Base-by-base conservation (phyloP, 2,888 invertebrate species). In the Diarsia brunnea region DNA sequence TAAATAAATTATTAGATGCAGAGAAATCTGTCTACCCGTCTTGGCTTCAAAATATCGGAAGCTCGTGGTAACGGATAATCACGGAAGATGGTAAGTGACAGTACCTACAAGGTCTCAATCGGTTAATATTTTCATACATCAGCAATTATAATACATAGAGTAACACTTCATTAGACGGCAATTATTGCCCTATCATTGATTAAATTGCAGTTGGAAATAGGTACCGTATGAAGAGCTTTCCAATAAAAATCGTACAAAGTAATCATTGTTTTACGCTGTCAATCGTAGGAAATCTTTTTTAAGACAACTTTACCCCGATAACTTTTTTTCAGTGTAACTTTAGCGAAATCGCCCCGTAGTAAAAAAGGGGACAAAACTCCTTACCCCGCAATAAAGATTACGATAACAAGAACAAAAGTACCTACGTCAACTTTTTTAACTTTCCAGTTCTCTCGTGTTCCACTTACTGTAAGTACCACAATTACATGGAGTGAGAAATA, bases 401-500 rank as follows among this genome's bases (percentile, higher is more conserved):
- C 86, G 85, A 88, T 84, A 89, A 86, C 67, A 88, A 82, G 76
- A 65, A 74, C 63, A 75, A 82, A 89, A 84, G 83, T 87, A 82
- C 82, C 79, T 84, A 79, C 79, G 81, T 84, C 73, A 89, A 87
- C 79, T 89, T 91, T 87, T 88, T 81, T 82, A 88, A 90, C 82
- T 85, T 88, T 78, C 75, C 82, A 79, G 82, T 85, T 82, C 76
- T 71, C 68, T 70, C 82, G 75, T 84, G 84, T 83, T 82, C 84
- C 85, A 85, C 85, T 90, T 88, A 80, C 77, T 79, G 79, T 83
- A 87, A 87, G 87, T 79, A 86, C 86, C 79, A 86, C 85, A 88
- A 89, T 89, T 90, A 88, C 81, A 84, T 80, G 66, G 80, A 88
- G 89, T 88, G 85, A 87, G 86, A 89, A 89, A 89, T 81, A 87